Percentiles rank a stretch among this genome's conserved stretches.
Conservation (phyloP, 2,888 invertebrate genomes). For the Sinelater perroti region DNA sequence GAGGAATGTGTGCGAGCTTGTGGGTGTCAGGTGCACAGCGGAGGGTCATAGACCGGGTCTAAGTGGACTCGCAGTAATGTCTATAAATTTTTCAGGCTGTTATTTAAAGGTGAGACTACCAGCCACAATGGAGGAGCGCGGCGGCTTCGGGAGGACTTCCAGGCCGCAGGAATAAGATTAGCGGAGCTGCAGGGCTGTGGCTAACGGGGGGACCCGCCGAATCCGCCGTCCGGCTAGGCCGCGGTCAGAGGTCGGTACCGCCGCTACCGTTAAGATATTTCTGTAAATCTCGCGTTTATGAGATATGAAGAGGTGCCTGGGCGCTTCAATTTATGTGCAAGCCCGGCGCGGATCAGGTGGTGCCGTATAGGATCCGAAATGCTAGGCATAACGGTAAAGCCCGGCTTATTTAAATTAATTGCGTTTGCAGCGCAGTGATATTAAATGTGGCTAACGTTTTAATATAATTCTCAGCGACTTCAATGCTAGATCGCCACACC, state of each 20-base stretch:
- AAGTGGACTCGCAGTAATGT: conserved; percentile 50
- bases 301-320: background rate
- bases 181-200: background rate
- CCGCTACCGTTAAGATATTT: background rate
- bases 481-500: too few species aligned
- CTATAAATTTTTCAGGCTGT: conserved; percentile 45
- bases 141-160: too few species aligned
- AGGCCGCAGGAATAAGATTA: conserved; percentile 7
- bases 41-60: conserved; percentile 57
- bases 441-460: too few species aligned
- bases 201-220: background rate
- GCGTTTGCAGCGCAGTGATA: background rate
- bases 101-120: conserved; percentile 37
- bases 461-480: too few species aligned
- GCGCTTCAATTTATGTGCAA: background rate
- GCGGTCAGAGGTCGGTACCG: conserved; percentile 1
- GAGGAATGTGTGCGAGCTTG: conserved; percentile 52
- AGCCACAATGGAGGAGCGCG: conserved; percentile 28
- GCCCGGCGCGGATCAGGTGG: conserved; percentile 1
- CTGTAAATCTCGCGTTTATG: background rate
- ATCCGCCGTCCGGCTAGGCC: background rate
- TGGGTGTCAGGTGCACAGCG: conserved; percentile 61
- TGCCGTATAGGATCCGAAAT: background rate
- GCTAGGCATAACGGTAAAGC: background rate
- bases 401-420: background rate